Evolutionary conservation across 2,888 invertebrate genomes (phyloP), one percentile per base, ranked within the genome.

Genomic region (Scelioninae gen. 2): DNA sequence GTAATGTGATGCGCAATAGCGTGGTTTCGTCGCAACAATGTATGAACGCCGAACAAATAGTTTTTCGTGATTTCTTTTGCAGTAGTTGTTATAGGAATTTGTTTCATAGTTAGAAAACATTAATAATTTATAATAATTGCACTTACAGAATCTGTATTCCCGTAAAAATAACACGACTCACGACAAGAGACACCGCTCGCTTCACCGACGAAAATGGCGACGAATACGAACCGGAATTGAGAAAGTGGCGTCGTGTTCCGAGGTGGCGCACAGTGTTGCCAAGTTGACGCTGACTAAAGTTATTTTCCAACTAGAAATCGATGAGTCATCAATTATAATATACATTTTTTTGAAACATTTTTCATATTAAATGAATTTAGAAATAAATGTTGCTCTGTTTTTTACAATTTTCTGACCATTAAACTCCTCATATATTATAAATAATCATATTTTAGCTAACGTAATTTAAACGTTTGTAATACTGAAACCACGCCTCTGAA

Each of bases 151-250:
- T 46, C 25, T 46, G 13, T 7, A 19, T 16, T 10, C 46, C 11
- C 35, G 45, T 35, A 55, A 61, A 55, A 69, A 46, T 13, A 28
- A 31, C 46, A 22, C 69, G 33, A 55, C n/a, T 55, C 11, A 13
- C 7, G 35, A 16, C 41, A 11, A 33, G 7, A 25, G 18, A 19
- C n/a, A 63, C 63, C 57, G 55, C 63, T 57, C 50, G 41, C 57
- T 63, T 41, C 43, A 55, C 63, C 68, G 63, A 63, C 50, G 63
- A 70, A 70, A 70, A 70, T 70, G 70, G 70, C 63, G 63, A 63
- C 57, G 35, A 63, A 50, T 22, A 39, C 16, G 53, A 15, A 58
- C 50, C 68, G 53, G 60, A 60, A 31, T n/a, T 25, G 45, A 39
- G 70, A 55, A 50, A 70, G 61, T 57, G 70, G 70, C 70, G 70